phyloP scores from a whole-genome alignment of 2,888 invertebrate species.

The Azorinus chamasolen region DNA sequence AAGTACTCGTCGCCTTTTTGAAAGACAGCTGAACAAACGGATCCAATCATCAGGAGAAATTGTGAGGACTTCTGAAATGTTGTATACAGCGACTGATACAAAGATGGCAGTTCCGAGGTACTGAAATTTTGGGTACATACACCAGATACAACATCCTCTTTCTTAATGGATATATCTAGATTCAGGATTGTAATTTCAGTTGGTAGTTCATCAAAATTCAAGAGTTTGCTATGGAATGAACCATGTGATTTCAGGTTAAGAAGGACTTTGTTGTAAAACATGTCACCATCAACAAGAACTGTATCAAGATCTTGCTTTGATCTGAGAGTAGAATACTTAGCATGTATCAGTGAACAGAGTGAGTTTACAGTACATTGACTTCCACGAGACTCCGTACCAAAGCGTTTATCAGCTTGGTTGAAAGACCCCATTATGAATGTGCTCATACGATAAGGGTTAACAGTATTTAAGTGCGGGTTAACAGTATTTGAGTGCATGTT shows the following conservation, averaged over 20 bases:
- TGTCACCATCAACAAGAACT: conserved; percentile 29
- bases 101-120: neutral
- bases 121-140: neutral
- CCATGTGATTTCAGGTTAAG: conserved; percentile 4
- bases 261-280: conserved; percentile 14
- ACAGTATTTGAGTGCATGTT: no score
- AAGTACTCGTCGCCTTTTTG: neutral
- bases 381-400: conserved; percentile 35
- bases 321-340: conserved; percentile 1
- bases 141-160: conserved; percentile 3
- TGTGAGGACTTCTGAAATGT: neutral
- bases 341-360: conserved; percentile 27
- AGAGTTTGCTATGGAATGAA: conserved; percentile 3
- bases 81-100: neutral
- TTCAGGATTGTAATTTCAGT: neutral
- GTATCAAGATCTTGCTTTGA: conserved; percentile 9
- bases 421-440: conserved; percentile 30
- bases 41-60: conserved; percentile 18
- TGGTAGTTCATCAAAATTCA: conserved; percentile 42
- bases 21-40: conserved; percentile 37
- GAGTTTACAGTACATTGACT: conserved; percentile 38
- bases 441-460: no score
- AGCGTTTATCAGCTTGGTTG: conserved; percentile 30
- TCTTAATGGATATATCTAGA: neutral
- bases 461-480: no score